Conservation (phyloP, 2,888 invertebrate species). For the Buathra laborator region DNA sequence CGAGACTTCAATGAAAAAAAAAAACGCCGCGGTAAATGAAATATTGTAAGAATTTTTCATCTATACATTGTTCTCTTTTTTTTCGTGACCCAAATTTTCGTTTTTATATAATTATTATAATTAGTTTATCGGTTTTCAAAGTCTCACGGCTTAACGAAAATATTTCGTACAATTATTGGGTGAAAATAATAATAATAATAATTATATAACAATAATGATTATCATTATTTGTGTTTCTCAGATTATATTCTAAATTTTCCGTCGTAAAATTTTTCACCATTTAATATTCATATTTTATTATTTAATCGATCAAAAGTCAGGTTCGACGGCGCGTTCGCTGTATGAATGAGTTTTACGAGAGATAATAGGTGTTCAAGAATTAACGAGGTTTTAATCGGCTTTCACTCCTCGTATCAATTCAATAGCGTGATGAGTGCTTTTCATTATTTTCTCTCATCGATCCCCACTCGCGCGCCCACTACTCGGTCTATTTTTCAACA, state of each 20-base stretch:
- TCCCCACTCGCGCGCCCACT: conserved; percentile 22
- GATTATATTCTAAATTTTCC: not conserved
- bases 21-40: too few relatives aligned
- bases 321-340: not conserved
- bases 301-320: not conserved
- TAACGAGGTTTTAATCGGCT: conserved; percentile 36
- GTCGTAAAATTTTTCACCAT: not conserved
- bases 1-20: too few relatives aligned
- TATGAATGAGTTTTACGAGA: not conserved
- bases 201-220: too few relatives aligned
- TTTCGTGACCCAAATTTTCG: too few relatives aligned
- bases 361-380: conserved; percentile 3
- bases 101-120: too few relatives aligned
- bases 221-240: too few relatives aligned
- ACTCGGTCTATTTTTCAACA: not conserved
- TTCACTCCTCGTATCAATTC: conserved; percentile 15
- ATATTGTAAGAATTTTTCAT: too few relatives aligned
- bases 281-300: not conserved
- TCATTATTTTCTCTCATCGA: conserved; percentile 52
- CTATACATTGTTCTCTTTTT: too few relatives aligned
- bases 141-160: too few relatives aligned
- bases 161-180: too few relatives aligned
- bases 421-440: conserved; percentile 28
- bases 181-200: too few relatives aligned
- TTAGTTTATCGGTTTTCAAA: too few relatives aligned